A percentile compares a stretch with the other conserved stretches of the same genome.
Conservation (phyloP, 2,888 invertebrate species). For the Eilema depressum region DNA sequence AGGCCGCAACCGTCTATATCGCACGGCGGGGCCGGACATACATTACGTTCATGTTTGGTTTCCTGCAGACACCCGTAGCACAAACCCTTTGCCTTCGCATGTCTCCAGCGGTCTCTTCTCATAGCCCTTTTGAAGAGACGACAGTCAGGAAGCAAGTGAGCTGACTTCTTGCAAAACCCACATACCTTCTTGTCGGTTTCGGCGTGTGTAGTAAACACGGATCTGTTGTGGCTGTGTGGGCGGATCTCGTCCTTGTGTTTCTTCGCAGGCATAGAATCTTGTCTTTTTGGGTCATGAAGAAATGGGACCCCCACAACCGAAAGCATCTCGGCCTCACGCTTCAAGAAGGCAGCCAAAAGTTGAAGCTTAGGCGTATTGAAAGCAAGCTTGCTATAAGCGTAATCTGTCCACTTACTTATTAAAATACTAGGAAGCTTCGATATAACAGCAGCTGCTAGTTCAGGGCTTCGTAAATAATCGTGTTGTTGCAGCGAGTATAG, state of each 20-base stretch:
- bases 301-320: constrained; percentile 5
- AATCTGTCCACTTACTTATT: constrained; percentile 8
- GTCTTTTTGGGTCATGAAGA: neutral
- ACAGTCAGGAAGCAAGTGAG: constrained; percentile 11
- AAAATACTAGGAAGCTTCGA: constrained; percentile 15
- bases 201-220: neutral
- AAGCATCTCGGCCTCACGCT: constrained; percentile 9
- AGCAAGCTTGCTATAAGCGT: neutral
- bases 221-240: neutral
- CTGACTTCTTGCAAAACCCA: constrained; percentile 4
- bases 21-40: neutral
- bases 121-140: constrained; percentile 10
- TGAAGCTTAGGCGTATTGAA: neutral
- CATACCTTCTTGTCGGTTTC: neutral
- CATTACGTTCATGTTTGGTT: neutral
- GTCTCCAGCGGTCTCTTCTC: constrained; percentile 16
- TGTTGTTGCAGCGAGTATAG: neutral
- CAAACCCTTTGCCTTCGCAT: neutral
- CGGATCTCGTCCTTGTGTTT: neutral
- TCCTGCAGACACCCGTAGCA: constrained; percentile 12
- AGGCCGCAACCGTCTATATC: constrained; percentile 4
- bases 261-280: neutral
- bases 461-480: constrained; percentile 16
- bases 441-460: constrained; percentile 3
- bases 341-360: constrained; percentile 7